Percentiles rank a stretch among this genome's conserved stretches.
Conservation (phyloP, 2,797 vertebrate genomes). For the Mormyrops boulengeri region DNA sequence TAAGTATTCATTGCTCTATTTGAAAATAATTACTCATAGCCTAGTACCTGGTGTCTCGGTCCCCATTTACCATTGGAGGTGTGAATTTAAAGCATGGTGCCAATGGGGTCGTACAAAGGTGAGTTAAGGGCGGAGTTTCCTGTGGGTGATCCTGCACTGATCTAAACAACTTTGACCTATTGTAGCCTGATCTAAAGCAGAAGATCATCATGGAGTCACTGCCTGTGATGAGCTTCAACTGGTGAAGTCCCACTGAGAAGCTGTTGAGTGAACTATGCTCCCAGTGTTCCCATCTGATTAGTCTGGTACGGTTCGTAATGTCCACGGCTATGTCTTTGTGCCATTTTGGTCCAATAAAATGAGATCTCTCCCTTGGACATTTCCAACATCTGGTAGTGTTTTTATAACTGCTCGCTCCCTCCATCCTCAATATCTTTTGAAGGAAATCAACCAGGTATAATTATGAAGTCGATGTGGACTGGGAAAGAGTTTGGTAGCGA, state of each 20-base stretch:
- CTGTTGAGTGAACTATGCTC: not conserved
- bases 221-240: not conserved
- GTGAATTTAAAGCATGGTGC: not conserved
- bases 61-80: not conserved
- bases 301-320: not conserved
- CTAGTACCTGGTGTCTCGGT: not conserved
- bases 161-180: not conserved
- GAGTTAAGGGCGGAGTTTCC: not conserved
- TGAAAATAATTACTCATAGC: not conserved
- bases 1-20: not conserved
- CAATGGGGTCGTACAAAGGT: not conserved
- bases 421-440: conserved; percentile 27
- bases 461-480: conserved; percentile 39
- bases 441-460: conserved; percentile 35
- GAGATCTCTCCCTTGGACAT: conserved; percentile 30
- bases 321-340: not conserved
- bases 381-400: conserved; percentile 52
- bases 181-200: not conserved
- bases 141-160: not conserved
- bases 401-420: conserved; percentile 41
- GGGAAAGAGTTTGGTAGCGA: conserved; percentile 34
- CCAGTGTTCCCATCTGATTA: not conserved
- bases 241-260: not conserved
- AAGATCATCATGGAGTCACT: not conserved
- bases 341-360: conserved; percentile 34